A percentile compares a stretch with the other conserved stretches of the same genome.
Conservation (phyloP, 2,113 vertebrate species). For the Synodontis membranacea region DNA sequence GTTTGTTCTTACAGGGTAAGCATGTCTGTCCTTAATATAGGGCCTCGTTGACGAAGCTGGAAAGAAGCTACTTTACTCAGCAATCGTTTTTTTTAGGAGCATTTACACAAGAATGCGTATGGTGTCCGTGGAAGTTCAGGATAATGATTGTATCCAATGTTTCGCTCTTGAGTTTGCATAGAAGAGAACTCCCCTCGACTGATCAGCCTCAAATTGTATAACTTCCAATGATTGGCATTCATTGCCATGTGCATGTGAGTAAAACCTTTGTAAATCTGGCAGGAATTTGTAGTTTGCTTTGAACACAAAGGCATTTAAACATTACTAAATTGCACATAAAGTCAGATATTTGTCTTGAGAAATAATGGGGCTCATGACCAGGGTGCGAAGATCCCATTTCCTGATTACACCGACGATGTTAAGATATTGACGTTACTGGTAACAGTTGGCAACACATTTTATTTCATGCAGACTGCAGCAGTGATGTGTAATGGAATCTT, state of each 20-base stretch:
- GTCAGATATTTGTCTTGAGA: not conserved
- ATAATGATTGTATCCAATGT: not conserved
- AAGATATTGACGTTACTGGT: not conserved
- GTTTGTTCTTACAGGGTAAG: not conserved
- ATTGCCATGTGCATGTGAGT: not conserved
- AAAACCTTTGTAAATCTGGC: not conserved
- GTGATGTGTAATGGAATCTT: not conserved
- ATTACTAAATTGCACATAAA: not conserved
- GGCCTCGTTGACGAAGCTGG: not conserved
- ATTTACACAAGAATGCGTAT: not conserved
- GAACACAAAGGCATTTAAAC: not conserved
- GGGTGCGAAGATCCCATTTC: not conserved
- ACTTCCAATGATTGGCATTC: not conserved
- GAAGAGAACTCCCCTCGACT: too few species aligned
- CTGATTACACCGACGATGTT: not conserved
- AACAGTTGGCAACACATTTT: not conserved
- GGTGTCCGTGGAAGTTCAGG: not conserved
- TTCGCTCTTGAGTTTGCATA: not conserved
- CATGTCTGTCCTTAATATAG: not conserved
- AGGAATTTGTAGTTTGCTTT: not conserved
- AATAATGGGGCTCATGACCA: not conserved
- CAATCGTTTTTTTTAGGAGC: not conserved
- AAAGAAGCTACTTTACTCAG: not conserved
- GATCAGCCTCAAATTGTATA: not conserved
- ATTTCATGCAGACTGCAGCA: not conserved